phyloP scores from a whole-genome alignment of 2,888 invertebrate genomes.

The Tipula lateralis region DNA sequence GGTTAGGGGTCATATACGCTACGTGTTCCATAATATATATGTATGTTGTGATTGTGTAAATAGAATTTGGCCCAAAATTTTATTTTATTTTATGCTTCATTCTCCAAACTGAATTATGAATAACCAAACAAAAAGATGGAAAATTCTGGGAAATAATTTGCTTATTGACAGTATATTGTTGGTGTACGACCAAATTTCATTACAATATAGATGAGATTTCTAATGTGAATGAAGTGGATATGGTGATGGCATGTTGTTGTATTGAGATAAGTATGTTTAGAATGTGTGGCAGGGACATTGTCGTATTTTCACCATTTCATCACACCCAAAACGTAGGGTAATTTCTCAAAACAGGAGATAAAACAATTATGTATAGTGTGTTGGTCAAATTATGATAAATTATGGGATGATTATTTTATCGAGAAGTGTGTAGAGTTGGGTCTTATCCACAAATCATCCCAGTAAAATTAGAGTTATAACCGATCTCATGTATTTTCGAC shows the following conservation, averaged over 20 bases:
- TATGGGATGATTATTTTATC: too few relatives aligned
- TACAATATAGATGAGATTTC: not conserved
- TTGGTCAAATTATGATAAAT: too few relatives aligned
- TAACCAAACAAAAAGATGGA: not conserved
- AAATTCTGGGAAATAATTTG: not conserved
- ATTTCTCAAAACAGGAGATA: too few relatives aligned
- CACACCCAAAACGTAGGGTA: too few relatives aligned
- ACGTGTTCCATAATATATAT: not conserved
- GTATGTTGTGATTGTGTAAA: not conserved
- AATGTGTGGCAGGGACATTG: not conserved
- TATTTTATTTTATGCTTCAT: not conserved
- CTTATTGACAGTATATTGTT: not conserved
- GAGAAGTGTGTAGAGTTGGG: too few relatives aligned
- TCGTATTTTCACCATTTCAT: too few relatives aligned
- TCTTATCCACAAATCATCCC: too few relatives aligned
- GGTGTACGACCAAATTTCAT: not conserved
- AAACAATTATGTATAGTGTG: too few relatives aligned
- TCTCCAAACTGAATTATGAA: not conserved
- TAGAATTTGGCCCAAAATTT: not conserved
- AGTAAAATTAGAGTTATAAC: too few relatives aligned
- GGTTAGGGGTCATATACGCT: not conserved
- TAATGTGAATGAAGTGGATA: not conserved
- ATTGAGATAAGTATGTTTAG: not conserved
- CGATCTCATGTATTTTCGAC: too few relatives aligned
- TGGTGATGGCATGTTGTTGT: not conserved